Evolutionary conservation across 2,113 vertebrate genomes (phyloP).

Genomic region (Xenus cinereus): DNA sequence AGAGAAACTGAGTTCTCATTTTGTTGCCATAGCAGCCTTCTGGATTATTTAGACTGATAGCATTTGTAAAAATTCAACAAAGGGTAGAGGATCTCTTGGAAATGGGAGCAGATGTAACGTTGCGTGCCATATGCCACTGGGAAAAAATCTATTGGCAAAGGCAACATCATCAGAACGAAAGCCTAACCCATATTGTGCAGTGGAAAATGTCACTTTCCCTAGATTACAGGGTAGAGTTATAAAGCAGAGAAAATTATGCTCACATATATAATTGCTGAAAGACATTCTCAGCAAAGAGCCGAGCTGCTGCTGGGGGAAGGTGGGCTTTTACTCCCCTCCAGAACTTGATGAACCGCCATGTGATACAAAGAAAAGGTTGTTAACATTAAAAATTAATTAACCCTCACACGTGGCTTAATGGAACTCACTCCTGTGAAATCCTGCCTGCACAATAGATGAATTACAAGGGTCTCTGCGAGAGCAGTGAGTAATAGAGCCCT

Average conservation of each 20-base stretch:
- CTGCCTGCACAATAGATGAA: background rate
- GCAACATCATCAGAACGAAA: constrained; percentile 12
- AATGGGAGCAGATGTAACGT: constrained; percentile 59
- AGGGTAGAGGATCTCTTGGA: constrained; percentile 44
- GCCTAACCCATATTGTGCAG: constrained; percentile 27
- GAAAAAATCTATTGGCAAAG: constrained; percentile 43
- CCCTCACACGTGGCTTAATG: background rate
- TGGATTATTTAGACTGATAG: constrained; percentile 60
- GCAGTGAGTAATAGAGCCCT: background rate
- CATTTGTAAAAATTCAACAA: constrained; percentile 63
- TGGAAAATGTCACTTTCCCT: constrained; percentile 62
- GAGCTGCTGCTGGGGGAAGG: background rate
- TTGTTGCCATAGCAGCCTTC: constrained; percentile 67
- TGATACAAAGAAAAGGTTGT: constrained; percentile 31
- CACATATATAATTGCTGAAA: background rate
- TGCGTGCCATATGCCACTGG: constrained; percentile 40
- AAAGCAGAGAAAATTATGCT: constrained; percentile 20
- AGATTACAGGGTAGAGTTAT: constrained; percentile 47
- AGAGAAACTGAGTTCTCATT: background rate
- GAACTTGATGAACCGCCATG: background rate
- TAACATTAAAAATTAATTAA: constrained; percentile 53
- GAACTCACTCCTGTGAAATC: background rate
- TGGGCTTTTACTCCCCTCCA: background rate
- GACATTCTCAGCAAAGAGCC: background rate
- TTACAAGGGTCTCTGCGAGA: background rate